Evolutionary conservation across 2,888 invertebrate genomes (phyloP).

Genomic region (Priocnemis perturbator): DNA sequence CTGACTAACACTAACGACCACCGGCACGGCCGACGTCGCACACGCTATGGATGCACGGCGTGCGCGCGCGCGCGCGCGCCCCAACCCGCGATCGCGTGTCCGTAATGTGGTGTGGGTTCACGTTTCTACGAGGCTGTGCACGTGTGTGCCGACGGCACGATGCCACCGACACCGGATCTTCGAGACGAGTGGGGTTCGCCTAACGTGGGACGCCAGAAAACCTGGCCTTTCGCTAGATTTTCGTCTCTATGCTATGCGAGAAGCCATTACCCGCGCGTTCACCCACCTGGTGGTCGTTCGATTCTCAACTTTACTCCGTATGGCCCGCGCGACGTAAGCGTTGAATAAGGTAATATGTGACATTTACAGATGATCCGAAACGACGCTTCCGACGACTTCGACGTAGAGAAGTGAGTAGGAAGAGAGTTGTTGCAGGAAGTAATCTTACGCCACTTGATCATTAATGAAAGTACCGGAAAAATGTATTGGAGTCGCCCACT

Average conservation of each 20-base stretch:
- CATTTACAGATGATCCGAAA: conserved; percentile 1
- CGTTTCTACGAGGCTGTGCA: conserved; percentile 11
- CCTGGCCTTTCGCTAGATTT: no score
- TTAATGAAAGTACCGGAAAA: neutral
- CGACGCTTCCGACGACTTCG: neutral
- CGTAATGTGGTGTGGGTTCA: neutral
- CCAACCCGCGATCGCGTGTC: conserved; percentile 16
- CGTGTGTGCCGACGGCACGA: conserved; percentile 17
- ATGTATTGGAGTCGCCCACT: neutral
- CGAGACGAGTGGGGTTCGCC: neutral
- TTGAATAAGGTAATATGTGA: neutral
- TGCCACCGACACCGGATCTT: conserved; percentile 34
- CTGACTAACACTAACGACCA: conserved; percentile 6
- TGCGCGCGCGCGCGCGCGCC: neutral
- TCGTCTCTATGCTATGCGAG: no score
- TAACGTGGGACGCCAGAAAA: neutral
- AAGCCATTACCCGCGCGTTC: no score
- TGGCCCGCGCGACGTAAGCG: no score
- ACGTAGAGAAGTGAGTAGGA: neutral
- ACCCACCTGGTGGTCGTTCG: no score
- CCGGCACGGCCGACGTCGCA: no score
- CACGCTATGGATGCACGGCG: neutral
- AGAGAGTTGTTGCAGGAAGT: neutral
- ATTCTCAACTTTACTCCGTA: no score
- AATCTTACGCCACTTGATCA: neutral